These are phyloP conservation scores for Chiloscyllium plagiosum DNA, from an alignment of 2,113 vertebrate genomes.

Conservation along the genomic window DNA sequence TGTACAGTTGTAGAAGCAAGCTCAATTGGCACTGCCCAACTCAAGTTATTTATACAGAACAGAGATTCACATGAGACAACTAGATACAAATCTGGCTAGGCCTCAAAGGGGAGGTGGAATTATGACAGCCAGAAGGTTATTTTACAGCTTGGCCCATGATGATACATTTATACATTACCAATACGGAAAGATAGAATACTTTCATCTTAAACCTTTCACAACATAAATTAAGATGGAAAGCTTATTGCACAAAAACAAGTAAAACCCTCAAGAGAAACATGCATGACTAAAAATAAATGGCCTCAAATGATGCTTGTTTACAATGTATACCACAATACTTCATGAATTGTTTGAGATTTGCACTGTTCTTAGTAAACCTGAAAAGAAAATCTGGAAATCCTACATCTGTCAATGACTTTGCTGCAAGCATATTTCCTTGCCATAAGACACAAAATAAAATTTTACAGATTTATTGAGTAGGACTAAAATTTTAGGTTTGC, in stretches of 20 bases:
- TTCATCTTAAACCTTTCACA: background rate
- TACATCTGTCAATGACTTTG: background rate
- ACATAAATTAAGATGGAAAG: slow-evolving; percentile 8
- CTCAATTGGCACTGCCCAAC: slow-evolving; percentile 20
- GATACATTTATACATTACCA: background rate
- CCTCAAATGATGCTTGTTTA: background rate
- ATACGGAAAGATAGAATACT: background rate
- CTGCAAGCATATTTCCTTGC: background rate
- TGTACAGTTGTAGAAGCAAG: slow-evolving; percentile 9
- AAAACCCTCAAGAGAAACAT: background rate
- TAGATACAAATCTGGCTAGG: slow-evolving; percentile 20
- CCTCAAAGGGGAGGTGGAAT: background rate
- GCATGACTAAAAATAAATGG: background rate
- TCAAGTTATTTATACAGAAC: slow-evolving; percentile 17
- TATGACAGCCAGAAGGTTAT: slow-evolving; percentile 10
- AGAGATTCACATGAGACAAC: slow-evolving; percentile 8
- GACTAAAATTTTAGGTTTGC: background rate
- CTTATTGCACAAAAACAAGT: background rate
- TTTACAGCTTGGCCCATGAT: background rate
- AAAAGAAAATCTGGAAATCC: background rate
- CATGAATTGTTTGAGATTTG: slow-evolving; percentile 2
- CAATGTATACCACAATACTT: background rate
- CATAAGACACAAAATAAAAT: background rate
- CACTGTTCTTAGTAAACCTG: background rate
- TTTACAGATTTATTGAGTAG: background rate